Percentiles rank a stretch among this genome's conserved stretches.
Conservation (phyloP, 1,140 invertebrate species). For the Saxidomus purpurata region DNA sequence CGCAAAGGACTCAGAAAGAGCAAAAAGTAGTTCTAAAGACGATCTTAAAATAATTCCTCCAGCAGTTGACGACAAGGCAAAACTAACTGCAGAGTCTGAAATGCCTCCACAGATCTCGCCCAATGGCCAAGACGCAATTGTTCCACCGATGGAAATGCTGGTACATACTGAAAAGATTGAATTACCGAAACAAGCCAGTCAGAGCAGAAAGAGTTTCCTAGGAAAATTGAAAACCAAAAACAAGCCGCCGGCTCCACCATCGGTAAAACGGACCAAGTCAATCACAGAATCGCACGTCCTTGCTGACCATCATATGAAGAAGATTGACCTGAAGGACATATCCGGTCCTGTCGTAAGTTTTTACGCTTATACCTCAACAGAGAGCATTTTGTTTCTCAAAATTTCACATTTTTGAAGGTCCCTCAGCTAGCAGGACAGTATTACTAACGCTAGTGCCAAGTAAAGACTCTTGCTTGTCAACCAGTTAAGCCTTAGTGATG, state of each 20-base stretch:
- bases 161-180: constrained; percentile 80
- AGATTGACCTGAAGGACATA: constrained; percentile 82
- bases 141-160: constrained; percentile 29
- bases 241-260: constrained; percentile 77
- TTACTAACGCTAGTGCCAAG: too few relatives aligned
- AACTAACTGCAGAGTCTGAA: constrained; percentile 54
- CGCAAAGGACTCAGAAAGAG: constrained; percentile 7
- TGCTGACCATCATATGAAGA: constrained; percentile 75
- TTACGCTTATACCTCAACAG: too few relatives aligned
- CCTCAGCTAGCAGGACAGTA: too few relatives aligned
- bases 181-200: constrained; percentile 73
- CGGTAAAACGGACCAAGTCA: constrained; percentile 81
- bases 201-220: constrained; percentile 79
- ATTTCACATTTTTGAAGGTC: too few relatives aligned
- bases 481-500: too few relatives aligned
- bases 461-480: too few relatives aligned
- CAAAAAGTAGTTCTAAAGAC: constrained; percentile 51
- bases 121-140: constrained; percentile 9
- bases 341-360: constrained; percentile 84
- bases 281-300: constrained; percentile 78
- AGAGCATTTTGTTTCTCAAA: too few relatives aligned
- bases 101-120: constrained; percentile 36
- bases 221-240: constrained; percentile 81
- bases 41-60: constrained; percentile 53
- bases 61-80: constrained; percentile 13